Evolutionary conservation across 2,888 invertebrate genomes (phyloP), one percentile per base, ranked within the genome.

Genomic region (Hyles lineata): DNA sequence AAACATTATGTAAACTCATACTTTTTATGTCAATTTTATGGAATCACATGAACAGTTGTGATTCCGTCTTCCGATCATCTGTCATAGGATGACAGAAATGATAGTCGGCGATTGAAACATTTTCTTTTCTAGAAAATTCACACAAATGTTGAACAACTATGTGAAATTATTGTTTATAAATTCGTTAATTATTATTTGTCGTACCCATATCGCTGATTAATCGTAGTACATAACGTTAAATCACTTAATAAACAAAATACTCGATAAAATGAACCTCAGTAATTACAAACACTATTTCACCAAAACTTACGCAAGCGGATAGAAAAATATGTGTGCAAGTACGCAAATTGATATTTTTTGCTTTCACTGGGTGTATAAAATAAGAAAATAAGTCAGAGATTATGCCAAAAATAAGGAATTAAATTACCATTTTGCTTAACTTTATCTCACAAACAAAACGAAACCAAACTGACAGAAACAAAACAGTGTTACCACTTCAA

Each of bases 341-440:
- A 15, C 0, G 52, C 75, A 76, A 80, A 85, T 87, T 80, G 78
- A 11, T 74, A 23, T 5, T 71, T 43, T 29, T 1, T 17, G 25
- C 9, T 60, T 72, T 19, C 1, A n/a, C 19, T 72, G 69, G 2
- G n/a, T 8, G 15, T 17, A 55, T 55, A 59, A 23, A 71, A 75
- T 62, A 2, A 1, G 19, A 0, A 15, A 74, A 83, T 74, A 70
- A 23, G 58, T n/a, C 0, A 58, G 70, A 73, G 93, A 93, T 93
- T 90, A 79, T 25, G 62, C 1, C 3, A 78, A 76, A 87, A 89
- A 86, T 78, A 78, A 70, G 0, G 77, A 90, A 90, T 92, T 88
- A 21, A 87, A 77, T 92, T 93, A 93, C 93, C 93, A 93, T 93
- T 90, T 92, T 92, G 87, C 78, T 78, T 50, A 7, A 71, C 72